Percentiles rank a stretch among this genome's conserved stretches.
Evolutionary conservation across 2,888 invertebrate species (phyloP).

Genomic region (Rhorus exstirpatorius): DNA sequence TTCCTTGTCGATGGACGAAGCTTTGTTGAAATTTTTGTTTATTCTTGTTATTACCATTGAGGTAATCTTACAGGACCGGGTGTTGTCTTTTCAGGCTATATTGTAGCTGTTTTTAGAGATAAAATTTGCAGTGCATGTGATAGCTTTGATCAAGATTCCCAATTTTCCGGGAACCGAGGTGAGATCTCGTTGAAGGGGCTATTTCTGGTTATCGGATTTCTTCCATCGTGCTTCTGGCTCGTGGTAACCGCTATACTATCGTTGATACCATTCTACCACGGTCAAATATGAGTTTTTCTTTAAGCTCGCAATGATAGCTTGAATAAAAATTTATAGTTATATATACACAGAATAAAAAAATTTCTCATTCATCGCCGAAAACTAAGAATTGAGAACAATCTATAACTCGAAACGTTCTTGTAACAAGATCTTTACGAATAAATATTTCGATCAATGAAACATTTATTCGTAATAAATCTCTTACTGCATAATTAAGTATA

Average conservation of each 20-base stretch:
- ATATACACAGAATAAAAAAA: no score
- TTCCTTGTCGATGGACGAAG: background rate
- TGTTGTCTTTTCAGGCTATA: constrained; percentile 26
- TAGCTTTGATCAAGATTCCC: constrained; percentile 30
- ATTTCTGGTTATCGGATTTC: constrained; percentile 51
- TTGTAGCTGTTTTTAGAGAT: constrained; percentile 11
- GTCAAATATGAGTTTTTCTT: background rate
- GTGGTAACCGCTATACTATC: background rate
- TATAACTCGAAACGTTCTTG: background rate
- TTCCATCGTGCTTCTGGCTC: background rate
- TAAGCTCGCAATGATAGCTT: no score
- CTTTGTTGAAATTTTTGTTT: background rate
- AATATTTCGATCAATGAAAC: no score
- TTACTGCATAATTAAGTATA: no score
- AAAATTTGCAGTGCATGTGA: constrained; percentile 26
- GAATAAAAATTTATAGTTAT: no score
- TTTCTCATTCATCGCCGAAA: no score
- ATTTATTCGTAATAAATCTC: no score
- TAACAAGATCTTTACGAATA: background rate
- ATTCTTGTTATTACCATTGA: background rate
- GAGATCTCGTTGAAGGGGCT: constrained; percentile 17
- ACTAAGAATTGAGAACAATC: no score
- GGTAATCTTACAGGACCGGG: background rate
- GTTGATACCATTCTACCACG: constrained; percentile 14
- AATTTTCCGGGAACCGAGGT: constrained; percentile 42